A percentile compares a stretch with the other conserved stretches of the same genome.
Evolutionary conservation across 2,113 vertebrate species (phyloP).

Genomic region (Sapayoa aenigma): DNA sequence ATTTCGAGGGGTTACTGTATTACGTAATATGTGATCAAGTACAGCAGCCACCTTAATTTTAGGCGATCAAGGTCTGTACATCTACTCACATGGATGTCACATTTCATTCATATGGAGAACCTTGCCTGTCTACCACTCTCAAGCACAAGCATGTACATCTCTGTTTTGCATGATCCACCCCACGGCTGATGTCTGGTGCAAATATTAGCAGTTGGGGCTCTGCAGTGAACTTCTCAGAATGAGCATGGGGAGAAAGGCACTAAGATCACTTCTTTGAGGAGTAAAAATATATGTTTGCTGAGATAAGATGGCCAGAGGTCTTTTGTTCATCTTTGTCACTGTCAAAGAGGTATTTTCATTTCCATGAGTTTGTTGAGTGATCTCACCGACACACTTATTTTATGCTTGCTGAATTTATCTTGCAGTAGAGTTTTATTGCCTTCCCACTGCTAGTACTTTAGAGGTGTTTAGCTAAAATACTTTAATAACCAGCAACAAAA

Average conservation of each 20-base stretch:
- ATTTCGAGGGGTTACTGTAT: too few species aligned
- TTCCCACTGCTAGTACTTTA: background rate
- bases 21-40: background rate
- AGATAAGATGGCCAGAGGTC: background rate
- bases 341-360: background rate
- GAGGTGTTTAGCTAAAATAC: background rate
- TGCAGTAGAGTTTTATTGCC: background rate
- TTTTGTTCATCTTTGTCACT: background rate
- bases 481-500: background rate
- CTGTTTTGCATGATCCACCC: background rate
- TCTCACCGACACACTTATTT: background rate
- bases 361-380: background rate
- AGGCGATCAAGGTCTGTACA: background rate
- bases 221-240: background rate
- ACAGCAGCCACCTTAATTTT: background rate
- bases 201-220: background rate
- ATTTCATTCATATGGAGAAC: background rate
- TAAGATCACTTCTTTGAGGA: background rate
- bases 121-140: background rate
- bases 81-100: background rate
- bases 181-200: background rate
- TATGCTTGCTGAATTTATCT: background rate
- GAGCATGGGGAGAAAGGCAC: background rate
- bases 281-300: background rate
- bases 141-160: background rate